Evolutionary conservation across 2,113 vertebrate species (phyloP).

Genomic region (Aspidoscelis tigris): DNA sequence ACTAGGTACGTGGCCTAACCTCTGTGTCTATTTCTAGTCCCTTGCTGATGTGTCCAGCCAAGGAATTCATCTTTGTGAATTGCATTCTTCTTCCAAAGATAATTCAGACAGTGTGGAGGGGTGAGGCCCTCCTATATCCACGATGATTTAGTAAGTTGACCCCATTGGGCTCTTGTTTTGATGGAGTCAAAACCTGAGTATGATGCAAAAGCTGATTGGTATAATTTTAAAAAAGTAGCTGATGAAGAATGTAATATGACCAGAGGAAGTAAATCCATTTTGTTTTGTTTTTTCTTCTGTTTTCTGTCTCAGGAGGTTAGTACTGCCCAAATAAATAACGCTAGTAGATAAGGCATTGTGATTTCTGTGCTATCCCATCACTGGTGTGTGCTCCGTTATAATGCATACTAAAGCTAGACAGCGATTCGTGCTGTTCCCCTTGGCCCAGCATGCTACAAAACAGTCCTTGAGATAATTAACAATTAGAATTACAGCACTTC

Average conservation of each 20-base stretch:
- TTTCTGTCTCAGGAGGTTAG: not conserved
- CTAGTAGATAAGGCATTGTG: conserved; percentile 32
- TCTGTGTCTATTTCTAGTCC: too few relatives aligned
- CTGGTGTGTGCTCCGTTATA: conserved; percentile 50
- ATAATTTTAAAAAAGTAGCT: not conserved
- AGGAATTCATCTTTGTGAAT: too few relatives aligned
- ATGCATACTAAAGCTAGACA: conserved; percentile 50
- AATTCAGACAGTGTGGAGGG: too few relatives aligned
- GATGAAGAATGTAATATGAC: not conserved
- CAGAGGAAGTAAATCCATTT: not conserved
- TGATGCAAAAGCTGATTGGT: not conserved
- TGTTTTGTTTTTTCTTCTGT: not conserved
- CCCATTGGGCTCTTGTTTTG: too few relatives aligned
- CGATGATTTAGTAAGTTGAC: too few relatives aligned
- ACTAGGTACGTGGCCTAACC: too few relatives aligned
- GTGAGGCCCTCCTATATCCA: too few relatives aligned
- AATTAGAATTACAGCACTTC: conserved; percentile 67
- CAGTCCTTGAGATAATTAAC: conserved; percentile 67
- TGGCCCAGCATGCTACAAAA: conserved; percentile 70
- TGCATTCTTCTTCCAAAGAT: too few relatives aligned
- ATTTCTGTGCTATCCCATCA: conserved; percentile 22
- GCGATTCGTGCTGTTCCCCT: conserved; percentile 62
- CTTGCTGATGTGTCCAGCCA: too few relatives aligned
- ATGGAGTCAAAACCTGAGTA: not conserved
- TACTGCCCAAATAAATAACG: conserved; percentile 35